Base-by-base conservation (phyloP, 2,797 vertebrate species). In the Clarias platycephalus region DNA sequence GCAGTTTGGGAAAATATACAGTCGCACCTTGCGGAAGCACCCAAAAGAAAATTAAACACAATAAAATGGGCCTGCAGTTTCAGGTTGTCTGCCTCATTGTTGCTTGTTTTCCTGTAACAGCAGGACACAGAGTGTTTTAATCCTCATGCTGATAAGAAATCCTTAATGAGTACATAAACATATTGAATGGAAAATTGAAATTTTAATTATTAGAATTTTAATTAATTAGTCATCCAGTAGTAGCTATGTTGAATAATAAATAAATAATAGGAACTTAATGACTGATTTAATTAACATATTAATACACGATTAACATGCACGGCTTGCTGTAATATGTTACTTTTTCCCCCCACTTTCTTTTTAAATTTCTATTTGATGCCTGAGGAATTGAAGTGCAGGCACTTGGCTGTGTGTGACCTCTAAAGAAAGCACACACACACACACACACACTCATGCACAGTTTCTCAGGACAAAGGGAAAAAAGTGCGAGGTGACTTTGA, bases 201-300 rank as follows among this genome's bases (percentile, higher is more conserved):
- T 31, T 24, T 77, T n/a, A n/a, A 60, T 77, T 77, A 77, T 60
- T 22, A 3, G 5, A 60, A 37, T 37, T 34, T 37, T 13, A 37
- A 60, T 60, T 60, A 77, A 76, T 76, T 12, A 76, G 31, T 60
- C 75, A 15, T 37, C 20, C 75, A 77, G 55, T 34, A 60, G 75
- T 60, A 37, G 60, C 55, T 24, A 77, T 37, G 31, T 58, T 24
- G 24, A 60, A 24, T 77, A 75, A 57, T 60, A 24, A 77, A 77
- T 77, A 76, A 37, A 60, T 77, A 6, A 77, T 57, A 5, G 18
- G 53, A 34, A 57, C 34, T 34, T 53, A 53, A 74, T 53, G 26
- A 37, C 9, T 20, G 18, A 49, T 28, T 26, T 37, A 34, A 37
- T 58, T 60, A 77, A 77, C 55, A 37, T 37, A 58, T 58, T 77